These are phyloP conservation scores for Martes flavigula DNA, from an alignment of 2,797 vertebrate genomes.

Conservation along the genomic window DNA sequence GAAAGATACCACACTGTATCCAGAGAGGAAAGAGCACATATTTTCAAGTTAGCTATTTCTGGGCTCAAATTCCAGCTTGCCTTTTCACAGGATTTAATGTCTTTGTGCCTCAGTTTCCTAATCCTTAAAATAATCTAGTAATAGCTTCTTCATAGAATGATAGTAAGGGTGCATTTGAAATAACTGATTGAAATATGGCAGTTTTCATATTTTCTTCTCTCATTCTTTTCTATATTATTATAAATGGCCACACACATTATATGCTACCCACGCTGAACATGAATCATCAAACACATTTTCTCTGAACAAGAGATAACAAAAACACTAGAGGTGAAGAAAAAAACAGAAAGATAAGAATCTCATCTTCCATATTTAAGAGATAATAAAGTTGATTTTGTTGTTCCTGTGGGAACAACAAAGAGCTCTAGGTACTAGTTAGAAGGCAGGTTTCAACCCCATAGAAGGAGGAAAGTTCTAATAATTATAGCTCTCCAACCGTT, in stretches of 20 bases:
- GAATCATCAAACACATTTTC: constrained; percentile 14
- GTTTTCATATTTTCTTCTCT: background rate
- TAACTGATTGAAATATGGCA: background rate
- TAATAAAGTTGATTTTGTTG: background rate
- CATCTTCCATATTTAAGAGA: background rate
- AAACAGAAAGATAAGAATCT: background rate
- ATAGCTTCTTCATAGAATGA: background rate
- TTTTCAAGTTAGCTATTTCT: background rate
- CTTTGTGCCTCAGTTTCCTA: background rate
- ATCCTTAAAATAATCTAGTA: background rate
- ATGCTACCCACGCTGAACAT: background rate
- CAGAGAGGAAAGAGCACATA: background rate
- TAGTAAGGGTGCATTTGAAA: background rate
- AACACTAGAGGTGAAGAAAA: background rate
- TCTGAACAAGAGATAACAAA: background rate
- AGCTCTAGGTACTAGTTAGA: background rate
- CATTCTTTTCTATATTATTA: background rate
- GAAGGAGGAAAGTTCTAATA: background rate
- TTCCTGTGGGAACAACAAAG: background rate
- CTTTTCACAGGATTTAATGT: background rate
- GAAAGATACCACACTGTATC: background rate
- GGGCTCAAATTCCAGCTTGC: background rate
- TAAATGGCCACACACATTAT: background rate
- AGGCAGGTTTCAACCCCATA: background rate
- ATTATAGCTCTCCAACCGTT: background rate